Base-by-base conservation (phyloP, 2,888 invertebrate genomes). In the Matsumyia berberina region DNA sequence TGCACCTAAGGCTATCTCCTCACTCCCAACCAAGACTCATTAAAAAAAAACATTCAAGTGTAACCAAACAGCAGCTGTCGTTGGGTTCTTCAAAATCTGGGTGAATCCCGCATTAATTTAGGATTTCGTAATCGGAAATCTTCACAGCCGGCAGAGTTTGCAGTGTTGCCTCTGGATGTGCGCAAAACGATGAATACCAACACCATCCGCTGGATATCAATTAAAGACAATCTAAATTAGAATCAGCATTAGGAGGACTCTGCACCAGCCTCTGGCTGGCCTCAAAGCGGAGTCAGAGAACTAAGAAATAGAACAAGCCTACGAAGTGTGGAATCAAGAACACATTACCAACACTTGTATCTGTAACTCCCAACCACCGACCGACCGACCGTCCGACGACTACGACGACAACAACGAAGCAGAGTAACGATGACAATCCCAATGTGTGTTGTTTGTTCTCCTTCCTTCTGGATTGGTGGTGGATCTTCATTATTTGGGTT, bases 401-500 rank as follows among this genome's bases (percentile, higher is more conserved):
- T 11, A 49, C 39, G 53, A 53, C 42, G 19, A 57, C 57, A 70
- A 39, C 51, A 42, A 24, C 51, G 51, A 24, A 24, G 4, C 31
- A 15, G 51, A 72, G n/a, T n/a, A n/a, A n/a, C n/a, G n/a, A n/a
- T n/a, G n/a, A 49, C 31, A 70, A 37, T 4, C 24, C 1, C 24
- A 74, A 46, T 31, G 9, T 11, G 2, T 49, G 49, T 9, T 57
- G n/a, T 42, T 55, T 17, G 29, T 35, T 44, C 51, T 31, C 7
- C 51, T 37, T 51, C 37, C 33, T 53, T 31, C 6, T 49, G 49
- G 33, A n/a, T 39, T 24, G 35, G 37, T 15, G 37, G 49, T 33
- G 51, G 31, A 67, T 55, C 57, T 24, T 66, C 19, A 72, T 72
- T 60, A 78, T 73, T 83, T 73, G 78, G 74, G 67, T 83, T 78